A percentile compares a stretch with the other conserved stretches of the same genome.
These are phyloP conservation scores for Heliconius ethilla DNA, from an alignment of 2,888 invertebrate species.

Conservation along the genomic window DNA sequence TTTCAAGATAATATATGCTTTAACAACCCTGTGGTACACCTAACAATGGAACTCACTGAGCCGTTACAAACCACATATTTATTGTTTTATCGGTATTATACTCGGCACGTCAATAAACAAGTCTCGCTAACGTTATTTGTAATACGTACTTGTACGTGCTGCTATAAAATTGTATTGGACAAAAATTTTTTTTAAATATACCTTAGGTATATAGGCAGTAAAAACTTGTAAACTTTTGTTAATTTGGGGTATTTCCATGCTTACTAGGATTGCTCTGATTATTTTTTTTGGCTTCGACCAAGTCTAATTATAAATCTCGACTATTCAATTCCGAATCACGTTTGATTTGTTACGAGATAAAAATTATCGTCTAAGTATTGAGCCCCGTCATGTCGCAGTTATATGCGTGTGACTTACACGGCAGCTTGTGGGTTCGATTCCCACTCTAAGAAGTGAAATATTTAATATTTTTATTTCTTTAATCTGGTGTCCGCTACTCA, in stretches of 20 bases:
- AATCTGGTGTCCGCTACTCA: too few relatives aligned
- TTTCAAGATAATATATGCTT: slow-evolving; percentile 14
- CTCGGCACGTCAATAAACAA: background rate
- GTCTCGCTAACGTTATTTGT: background rate
- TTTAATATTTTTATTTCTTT: too few relatives aligned
- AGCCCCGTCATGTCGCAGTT: too few relatives aligned
- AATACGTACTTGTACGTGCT: background rate
- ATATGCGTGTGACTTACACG: too few relatives aligned
- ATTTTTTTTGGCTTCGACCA: background rate
- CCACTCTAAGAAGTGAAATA: too few relatives aligned
- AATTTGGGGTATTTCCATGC: background rate
- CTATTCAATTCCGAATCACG: background rate
- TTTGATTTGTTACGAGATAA: background rate
- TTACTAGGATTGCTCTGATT: background rate
- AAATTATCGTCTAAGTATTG: background rate
- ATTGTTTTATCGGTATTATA: slow-evolving; percentile 15
- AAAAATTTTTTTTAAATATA: background rate
- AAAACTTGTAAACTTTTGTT: background rate
- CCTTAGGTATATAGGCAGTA: background rate
- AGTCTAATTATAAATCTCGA: background rate
- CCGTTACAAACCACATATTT: slow-evolving; percentile 10
- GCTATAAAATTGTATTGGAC: background rate
- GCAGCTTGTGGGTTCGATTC: too few relatives aligned
- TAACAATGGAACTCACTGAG: slow-evolving; percentile 18
- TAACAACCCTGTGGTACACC: slow-evolving; percentile 14